A percentile compares a stretch with the other conserved stretches of the same genome.
Conservation (phyloP, 2,797 vertebrate genomes). For the Furcifer pardalis region DNA sequence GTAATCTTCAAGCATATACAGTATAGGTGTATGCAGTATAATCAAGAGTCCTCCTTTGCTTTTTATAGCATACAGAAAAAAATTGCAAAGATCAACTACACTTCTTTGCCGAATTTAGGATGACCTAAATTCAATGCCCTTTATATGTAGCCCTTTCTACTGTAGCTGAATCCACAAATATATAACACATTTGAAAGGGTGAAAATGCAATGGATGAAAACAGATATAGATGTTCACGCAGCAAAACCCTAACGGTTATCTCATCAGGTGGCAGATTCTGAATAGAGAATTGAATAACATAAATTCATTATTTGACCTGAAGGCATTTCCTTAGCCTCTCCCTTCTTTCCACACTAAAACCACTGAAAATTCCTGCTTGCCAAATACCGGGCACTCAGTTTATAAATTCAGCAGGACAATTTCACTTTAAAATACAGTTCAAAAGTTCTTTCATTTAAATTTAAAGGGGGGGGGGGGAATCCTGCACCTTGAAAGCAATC, state of each 20-base stretch:
- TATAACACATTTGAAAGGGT: not conserved
- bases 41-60: too few relatives aligned
- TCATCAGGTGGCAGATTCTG: not conserved
- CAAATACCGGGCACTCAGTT: not conserved
- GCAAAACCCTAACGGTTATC: not conserved
- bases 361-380: not conserved
- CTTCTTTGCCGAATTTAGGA: not conserved
- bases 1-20: constrained; percentile 26
- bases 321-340: not conserved
- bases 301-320: not conserved
- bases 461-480: not conserved
- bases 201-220: not conserved
- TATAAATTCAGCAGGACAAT: not conserved
- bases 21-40: too few relatives aligned
- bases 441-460: not conserved
- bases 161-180: not conserved
- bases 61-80: not conserved
- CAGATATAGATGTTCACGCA: not conserved
- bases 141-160: not conserved
- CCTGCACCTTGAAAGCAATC: not conserved
- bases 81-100: constrained; percentile 5
- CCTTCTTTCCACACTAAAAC: not conserved
- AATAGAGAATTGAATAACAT: not conserved
- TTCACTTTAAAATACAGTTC: not conserved
- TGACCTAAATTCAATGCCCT: not conserved